A percentile compares a stretch with the other conserved stretches of the same genome.
Evolutionary conservation across 1,140 invertebrate species (phyloP).

Genomic region (Atta texana): DNA sequence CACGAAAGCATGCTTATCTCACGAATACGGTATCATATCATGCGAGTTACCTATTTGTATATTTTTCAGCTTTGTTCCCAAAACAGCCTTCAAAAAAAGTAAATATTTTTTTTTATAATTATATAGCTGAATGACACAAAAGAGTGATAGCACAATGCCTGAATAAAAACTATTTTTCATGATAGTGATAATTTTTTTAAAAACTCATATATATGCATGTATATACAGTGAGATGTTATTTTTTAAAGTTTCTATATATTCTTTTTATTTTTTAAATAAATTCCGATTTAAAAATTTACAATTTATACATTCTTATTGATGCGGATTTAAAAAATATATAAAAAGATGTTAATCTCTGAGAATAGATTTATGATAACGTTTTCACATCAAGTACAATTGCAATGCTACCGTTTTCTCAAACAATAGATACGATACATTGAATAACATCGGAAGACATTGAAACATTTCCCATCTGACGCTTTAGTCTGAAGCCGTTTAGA

Average conservation of each 20-base stretch:
- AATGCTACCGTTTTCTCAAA: slow-evolving; percentile 13
- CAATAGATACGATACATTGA: slow-evolving; percentile 57
- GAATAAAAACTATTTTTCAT: background rate
- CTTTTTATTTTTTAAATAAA: background rate
- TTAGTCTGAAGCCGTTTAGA: slow-evolving; percentile 43
- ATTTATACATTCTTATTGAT: background rate
- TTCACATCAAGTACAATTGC: background rate
- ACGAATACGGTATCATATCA: background rate
- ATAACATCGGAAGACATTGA: slow-evolving; percentile 59
- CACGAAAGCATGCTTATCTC: background rate
- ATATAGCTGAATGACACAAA: background rate
- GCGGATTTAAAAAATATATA: background rate
- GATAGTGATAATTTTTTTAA: background rate
- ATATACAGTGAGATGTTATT: background rate
- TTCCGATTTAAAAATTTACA: background rate
- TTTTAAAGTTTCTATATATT: background rate
- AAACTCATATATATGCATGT: background rate
- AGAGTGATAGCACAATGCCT: background rate
- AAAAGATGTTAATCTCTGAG: background rate
- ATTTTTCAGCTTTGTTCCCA: background rate
- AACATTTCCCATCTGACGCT: slow-evolving; percentile 56
- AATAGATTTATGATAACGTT: background rate
- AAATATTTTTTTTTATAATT: background rate
- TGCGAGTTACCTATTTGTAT: background rate
- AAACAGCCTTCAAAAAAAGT: background rate